phyloP scores from a whole-genome alignment of 1,140 invertebrate genomes.

The Colletes latitarsis region DNA sequence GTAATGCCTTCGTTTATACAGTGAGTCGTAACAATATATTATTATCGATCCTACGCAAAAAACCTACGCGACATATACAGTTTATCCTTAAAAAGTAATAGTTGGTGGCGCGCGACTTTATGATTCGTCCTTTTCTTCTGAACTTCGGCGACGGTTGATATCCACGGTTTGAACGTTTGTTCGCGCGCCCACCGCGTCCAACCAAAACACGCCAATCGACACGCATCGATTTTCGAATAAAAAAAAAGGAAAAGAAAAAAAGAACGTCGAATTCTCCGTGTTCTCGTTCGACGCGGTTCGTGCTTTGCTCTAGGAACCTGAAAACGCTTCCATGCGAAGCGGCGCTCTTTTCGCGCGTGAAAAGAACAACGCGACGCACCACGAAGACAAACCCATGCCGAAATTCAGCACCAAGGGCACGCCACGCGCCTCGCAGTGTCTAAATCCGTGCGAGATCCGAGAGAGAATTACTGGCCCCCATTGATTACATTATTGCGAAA shows the following conservation, averaged over 20 bases:
- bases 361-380: neutral
- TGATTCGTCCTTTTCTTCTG: conserved; percentile 15
- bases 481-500: conserved; percentile 73
- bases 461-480: conserved; percentile 81
- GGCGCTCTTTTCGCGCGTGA: neutral
- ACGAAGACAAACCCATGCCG: conserved; percentile 2
- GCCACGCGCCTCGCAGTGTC: conserved; percentile 72
- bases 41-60: conserved; percentile 58
- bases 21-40: conserved; percentile 73
- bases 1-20: conserved; percentile 79
- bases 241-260: too few relatives aligned
- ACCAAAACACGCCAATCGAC: neutral
- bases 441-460: conserved; percentile 80
- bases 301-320: conserved; percentile 22
- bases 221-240: too few relatives aligned
- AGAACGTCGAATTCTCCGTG: neutral
- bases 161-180: neutral
- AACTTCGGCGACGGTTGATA: conserved; percentile 26
- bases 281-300: conserved; percentile 4
- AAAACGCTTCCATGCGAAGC: conserved; percentile 2
- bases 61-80: conserved; percentile 71
- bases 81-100: conserved; percentile 75
- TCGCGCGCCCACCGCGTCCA: neutral
- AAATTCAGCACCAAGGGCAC: conserved; percentile 38
- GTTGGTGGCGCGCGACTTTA: conserved; percentile 72